Evolutionary conservation across 2,113 vertebrate species (phyloP).

Genomic region (Danio rerio): DNA sequence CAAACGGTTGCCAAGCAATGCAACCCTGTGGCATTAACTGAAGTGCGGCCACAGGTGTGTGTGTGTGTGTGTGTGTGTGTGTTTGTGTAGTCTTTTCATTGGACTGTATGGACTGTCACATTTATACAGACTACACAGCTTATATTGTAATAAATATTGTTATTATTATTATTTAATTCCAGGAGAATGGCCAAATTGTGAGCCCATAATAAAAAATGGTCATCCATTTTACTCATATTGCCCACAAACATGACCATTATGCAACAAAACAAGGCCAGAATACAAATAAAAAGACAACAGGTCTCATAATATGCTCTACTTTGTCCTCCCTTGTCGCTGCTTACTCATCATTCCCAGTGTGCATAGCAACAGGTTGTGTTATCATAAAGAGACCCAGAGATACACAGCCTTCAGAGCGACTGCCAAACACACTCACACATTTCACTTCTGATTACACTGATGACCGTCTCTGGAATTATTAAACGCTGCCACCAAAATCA

Average conservation of each 20-base stretch:
- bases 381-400: slow-evolving; percentile 27
- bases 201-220: background rate
- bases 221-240: background rate
- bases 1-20: background rate
- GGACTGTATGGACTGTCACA: no score
- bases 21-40: background rate
- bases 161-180: no score
- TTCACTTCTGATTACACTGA: background rate
- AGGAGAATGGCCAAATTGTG: no score
- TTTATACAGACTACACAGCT: no score
- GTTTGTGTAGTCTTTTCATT: no score
- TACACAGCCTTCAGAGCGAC: background rate
- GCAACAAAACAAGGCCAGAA: background rate
- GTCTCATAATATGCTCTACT: background rate
- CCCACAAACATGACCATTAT: background rate
- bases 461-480: background rate
- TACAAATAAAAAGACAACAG: background rate
- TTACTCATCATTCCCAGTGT: slow-evolving; percentile 1
- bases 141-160: no score
- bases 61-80: no score
- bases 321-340: background rate
- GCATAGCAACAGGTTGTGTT: slow-evolving; percentile 64
- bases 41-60: background rate
- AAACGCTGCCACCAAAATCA: background rate
- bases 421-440: background rate